phyloP scores from a whole-genome alignment of 2,113 vertebrate genomes.

The Ibidorhyncha struthersii region DNA sequence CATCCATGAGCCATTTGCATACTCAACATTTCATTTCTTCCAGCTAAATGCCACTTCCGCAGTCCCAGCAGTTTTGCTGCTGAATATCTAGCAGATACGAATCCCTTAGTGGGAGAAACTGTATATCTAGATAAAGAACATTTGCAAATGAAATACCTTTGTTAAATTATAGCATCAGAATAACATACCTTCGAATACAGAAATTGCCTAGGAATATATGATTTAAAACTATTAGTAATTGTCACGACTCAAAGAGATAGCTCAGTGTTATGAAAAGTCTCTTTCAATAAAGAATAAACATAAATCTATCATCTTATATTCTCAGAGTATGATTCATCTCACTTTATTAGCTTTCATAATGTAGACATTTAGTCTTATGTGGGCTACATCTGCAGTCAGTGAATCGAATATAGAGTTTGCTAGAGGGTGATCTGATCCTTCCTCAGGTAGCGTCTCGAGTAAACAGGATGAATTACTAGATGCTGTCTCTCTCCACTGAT shows the following conservation, averaged over 20 bases:
- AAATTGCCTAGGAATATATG: not conserved
- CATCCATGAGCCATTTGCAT: not conserved
- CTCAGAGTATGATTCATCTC: not conserved
- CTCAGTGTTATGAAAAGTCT: not conserved
- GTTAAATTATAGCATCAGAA: slow-evolving; percentile 11
- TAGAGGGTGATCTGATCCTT: slow-evolving; percentile 12
- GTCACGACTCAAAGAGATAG: not conserved
- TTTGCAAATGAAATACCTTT: slow-evolving; percentile 40
- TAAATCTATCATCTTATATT: slow-evolving; percentile 25
- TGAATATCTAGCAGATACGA: not conserved
- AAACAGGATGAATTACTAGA: slow-evolving; percentile 13
- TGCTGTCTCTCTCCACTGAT: not conserved
- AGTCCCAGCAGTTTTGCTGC: slow-evolving; percentile 23
- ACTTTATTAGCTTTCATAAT: not conserved
- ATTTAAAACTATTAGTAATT: slow-evolving; percentile 12
- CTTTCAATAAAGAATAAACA: slow-evolving; percentile 20
- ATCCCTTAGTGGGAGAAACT: slow-evolving; percentile 30
- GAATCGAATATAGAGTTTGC: not conserved
- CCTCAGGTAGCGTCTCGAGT: not conserved
- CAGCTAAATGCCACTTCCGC: slow-evolving; percentile 23
- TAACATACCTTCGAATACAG: not conserved
- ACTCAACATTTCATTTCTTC: slow-evolving; percentile 35
- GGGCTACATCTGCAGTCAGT: not conserved
- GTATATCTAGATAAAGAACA: slow-evolving; percentile 41
- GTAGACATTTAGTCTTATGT: not conserved